Conservation (phyloP, 2,888 invertebrate genomes). For the Oligia fasciuncula region DNA sequence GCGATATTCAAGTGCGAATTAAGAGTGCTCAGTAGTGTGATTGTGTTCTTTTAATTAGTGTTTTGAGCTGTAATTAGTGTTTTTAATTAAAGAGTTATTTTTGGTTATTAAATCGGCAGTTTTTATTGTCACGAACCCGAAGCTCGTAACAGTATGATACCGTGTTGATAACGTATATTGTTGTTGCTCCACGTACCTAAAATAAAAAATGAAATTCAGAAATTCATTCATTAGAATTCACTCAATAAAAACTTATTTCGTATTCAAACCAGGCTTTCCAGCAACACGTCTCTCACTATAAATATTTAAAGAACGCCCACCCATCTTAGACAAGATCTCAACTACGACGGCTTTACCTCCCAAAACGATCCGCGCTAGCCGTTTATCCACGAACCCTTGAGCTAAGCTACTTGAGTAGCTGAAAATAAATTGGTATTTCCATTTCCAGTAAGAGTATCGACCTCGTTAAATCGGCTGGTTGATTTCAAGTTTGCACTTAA, state of each 20-base stretch:
- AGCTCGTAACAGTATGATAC: too few relatives aligned
- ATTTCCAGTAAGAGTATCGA: slow-evolving; percentile 58
- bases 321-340: slow-evolving; percentile 16
- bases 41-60: too few relatives aligned
- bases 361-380: slow-evolving; percentile 5
- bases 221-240: background rate
- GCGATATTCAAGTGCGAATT: too few relatives aligned
- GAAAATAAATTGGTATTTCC: slow-evolving; percentile 61
- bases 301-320: slow-evolving; percentile 15
- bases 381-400: slow-evolving; percentile 18
- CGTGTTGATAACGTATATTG: too few relatives aligned
- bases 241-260: background rate
- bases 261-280: slow-evolving; percentile 2
- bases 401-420: slow-evolving; percentile 42
- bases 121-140: too few relatives aligned
- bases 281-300: background rate
- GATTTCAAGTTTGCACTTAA: slow-evolving; percentile 72
- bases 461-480: slow-evolving; percentile 76
- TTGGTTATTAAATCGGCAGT: too few relatives aligned
- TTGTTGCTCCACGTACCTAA: too few relatives aligned
- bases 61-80: too few relatives aligned
- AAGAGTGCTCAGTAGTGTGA: too few relatives aligned
- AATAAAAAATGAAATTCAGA: background rate
- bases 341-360: slow-evolving; percentile 11
- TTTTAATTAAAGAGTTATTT: too few relatives aligned